phyloP scores from a whole-genome alignment of 1,140 invertebrate genomes.

The Achatina immaculata region DNA sequence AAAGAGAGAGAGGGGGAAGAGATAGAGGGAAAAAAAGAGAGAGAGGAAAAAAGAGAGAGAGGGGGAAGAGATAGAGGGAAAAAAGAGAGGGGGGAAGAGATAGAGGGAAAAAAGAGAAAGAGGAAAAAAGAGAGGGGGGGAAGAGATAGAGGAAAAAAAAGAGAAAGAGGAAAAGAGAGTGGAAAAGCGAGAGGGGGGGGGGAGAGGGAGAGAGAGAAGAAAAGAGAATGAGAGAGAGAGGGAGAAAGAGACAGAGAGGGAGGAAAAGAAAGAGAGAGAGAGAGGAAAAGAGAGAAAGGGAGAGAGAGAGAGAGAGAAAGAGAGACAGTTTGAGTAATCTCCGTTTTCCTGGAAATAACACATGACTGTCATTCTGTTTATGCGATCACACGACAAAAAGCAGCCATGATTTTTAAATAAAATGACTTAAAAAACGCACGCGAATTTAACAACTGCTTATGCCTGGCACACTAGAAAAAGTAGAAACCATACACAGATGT shows the following conservation, averaged over 20 bases:
- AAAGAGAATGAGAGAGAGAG: conserved; percentile 1
- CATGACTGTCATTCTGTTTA: too few relatives aligned
- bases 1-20: background rate
- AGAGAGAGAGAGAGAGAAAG: conserved; percentile 10
- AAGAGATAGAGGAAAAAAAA: background rate
- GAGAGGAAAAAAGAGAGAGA: background rate
- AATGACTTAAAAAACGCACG: too few relatives aligned
- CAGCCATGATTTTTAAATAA: too few relatives aligned
- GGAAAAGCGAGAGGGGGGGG: background rate
- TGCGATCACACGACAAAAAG: too few relatives aligned
- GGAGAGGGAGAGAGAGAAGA: conserved; percentile 19
- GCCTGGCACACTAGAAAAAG: too few relatives aligned
- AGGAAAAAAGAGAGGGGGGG: conserved; percentile 3
- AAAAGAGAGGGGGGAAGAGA: background rate
- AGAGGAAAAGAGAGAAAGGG: background rate
- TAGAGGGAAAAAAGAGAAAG: conserved; percentile 3
- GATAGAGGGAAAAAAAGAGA: conserved; percentile 11
- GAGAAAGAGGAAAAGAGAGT: background rate
- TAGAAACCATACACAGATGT: too few relatives aligned
- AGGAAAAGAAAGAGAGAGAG: background rate
- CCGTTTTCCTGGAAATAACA: too few relatives aligned
- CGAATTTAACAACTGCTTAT: too few relatives aligned
- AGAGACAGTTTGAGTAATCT: too few relatives aligned
- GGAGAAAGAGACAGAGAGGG: background rate
- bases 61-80: background rate